Conservation (phyloP, 2,888 invertebrate species). For the Belgica antarctica region DNA sequence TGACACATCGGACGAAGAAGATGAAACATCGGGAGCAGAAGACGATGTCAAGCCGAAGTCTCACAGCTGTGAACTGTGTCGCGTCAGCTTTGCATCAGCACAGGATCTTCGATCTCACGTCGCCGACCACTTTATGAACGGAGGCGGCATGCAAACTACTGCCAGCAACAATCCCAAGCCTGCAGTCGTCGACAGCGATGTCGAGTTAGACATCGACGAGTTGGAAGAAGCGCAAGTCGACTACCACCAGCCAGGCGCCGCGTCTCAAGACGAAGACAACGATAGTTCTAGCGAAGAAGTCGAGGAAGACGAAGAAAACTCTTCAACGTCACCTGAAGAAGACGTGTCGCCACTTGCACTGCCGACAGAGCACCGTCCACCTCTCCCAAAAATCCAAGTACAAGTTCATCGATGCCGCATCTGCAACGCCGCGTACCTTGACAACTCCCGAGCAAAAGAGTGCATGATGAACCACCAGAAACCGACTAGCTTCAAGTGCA, state of each 20-base stretch:
- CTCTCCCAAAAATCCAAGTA: conserved; percentile 35
- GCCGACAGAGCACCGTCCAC: too few species aligned
- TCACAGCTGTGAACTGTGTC: conserved; percentile 53
- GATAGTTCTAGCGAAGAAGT: conserved; percentile 31
- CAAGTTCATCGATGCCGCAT: conserved; percentile 40
- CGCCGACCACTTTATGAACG: conserved; percentile 55
- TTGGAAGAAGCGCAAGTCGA: conserved; percentile 25
- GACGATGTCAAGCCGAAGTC: conserved; percentile 44
- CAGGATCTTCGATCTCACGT: conserved; percentile 54
- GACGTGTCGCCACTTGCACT: neutral
- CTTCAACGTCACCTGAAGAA: neutral
- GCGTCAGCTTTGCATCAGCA: conserved; percentile 53
- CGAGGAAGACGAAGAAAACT: neutral
- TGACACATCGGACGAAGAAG: conserved; percentile 47
- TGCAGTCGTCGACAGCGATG: conserved; percentile 28
- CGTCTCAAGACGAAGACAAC: neutral
- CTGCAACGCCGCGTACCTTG: conserved; percentile 39
- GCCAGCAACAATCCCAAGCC: neutral
- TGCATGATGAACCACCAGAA: conserved; percentile 44
- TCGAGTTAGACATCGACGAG: conserved; percentile 41
- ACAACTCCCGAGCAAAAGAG: conserved; percentile 24
- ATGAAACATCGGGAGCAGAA: conserved; percentile 47
- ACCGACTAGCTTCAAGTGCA: conserved; percentile 35
- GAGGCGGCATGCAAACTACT: conserved; percentile 44
- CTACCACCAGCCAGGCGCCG: conserved; percentile 18